phyloP scores from a whole-genome alignment of 1,140 invertebrate genomes.

The Aphis gossypii region DNA sequence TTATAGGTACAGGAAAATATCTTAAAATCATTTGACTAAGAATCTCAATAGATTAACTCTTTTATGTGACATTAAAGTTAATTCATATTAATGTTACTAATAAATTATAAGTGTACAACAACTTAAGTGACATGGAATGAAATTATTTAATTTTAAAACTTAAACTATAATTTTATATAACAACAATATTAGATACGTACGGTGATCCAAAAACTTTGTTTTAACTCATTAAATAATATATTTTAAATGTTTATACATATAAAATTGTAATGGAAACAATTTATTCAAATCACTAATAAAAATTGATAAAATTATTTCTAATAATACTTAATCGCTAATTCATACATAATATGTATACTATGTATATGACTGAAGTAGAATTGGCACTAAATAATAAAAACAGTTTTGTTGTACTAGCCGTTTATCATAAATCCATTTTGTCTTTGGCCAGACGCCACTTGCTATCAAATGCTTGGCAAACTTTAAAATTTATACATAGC shows the following conservation, averaged over 20 bases:
- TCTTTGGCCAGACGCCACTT: constrained; percentile 32
- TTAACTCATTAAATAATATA: not conserved
- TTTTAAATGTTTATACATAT: too few species aligned
- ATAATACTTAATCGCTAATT: not conserved
- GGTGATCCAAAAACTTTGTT: not conserved
- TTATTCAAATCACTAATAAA: not conserved
- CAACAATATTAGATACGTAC: not conserved
- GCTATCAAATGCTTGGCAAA: not conserved
- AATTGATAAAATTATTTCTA: not conserved
- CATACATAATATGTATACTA: not conserved
- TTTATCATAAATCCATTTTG: constrained; percentile 48
- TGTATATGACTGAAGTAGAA: not conserved
- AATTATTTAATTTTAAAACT: too few species aligned
- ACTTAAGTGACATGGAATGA: too few species aligned
- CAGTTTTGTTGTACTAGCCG: not conserved
- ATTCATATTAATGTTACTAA: too few species aligned
- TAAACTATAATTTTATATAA: not conserved
- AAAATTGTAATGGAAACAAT: not conserved
- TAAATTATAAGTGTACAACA: too few species aligned
- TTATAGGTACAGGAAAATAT: too few species aligned
- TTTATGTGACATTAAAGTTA: too few species aligned
- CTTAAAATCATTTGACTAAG: too few species aligned
- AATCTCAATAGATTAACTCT: too few species aligned
- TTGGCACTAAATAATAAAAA: constrained; percentile 53
- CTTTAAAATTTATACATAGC: not conserved